Percentiles rank a stretch among this genome's conserved stretches.
phyloP scores from a whole-genome alignment of 2,888 invertebrate genomes.

The Melipona beecheii region DNA sequence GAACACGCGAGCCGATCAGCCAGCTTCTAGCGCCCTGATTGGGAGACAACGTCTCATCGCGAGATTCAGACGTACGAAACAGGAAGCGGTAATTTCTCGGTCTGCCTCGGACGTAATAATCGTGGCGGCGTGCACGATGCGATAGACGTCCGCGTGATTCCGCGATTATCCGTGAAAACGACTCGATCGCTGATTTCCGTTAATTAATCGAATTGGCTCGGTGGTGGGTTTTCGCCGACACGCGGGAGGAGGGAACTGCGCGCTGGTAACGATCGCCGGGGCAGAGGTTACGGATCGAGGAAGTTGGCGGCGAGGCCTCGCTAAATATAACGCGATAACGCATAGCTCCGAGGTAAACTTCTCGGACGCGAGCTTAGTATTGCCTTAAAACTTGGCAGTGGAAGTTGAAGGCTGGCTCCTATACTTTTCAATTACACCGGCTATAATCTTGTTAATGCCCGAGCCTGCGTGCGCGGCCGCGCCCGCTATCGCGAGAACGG shows the following conservation, averaged over 20 bases:
- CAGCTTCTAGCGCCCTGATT: slow-evolving; percentile 10
- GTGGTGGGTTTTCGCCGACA: neutral
- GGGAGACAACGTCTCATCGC: slow-evolving; percentile 21
- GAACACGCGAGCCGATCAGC: slow-evolving; percentile 39
- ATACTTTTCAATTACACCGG: slow-evolving; percentile 55
- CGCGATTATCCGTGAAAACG: slow-evolving; percentile 20
- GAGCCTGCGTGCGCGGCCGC: slow-evolving; percentile 5
- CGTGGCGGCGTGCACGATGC: slow-evolving; percentile 21
- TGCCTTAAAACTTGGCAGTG: slow-evolving; percentile 42
- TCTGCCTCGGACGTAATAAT: slow-evolving; percentile 33
- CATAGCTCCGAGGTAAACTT: slow-evolving; percentile 42
- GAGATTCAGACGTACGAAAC: slow-evolving; percentile 39
- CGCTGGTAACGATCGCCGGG: slow-evolving; percentile 16
- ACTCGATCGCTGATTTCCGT: slow-evolving; percentile 24
- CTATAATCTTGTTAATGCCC: slow-evolving; percentile 38
- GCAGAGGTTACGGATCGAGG: slow-evolving; percentile 33
- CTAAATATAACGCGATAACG: slow-evolving; percentile 45
- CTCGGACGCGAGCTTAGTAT: slow-evolving; percentile 36
- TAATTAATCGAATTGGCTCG: slow-evolving; percentile 27
- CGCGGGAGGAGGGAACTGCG: neutral
- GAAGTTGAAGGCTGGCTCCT: slow-evolving; percentile 38
- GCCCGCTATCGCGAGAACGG: slow-evolving; percentile 11
- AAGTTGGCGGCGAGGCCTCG: slow-evolving; percentile 21
- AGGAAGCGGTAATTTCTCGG: slow-evolving; percentile 65
- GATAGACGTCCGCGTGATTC: slow-evolving; percentile 48